phyloP scores from a whole-genome alignment of 2,113 vertebrate species.

The Centropus unirufus region DNA sequence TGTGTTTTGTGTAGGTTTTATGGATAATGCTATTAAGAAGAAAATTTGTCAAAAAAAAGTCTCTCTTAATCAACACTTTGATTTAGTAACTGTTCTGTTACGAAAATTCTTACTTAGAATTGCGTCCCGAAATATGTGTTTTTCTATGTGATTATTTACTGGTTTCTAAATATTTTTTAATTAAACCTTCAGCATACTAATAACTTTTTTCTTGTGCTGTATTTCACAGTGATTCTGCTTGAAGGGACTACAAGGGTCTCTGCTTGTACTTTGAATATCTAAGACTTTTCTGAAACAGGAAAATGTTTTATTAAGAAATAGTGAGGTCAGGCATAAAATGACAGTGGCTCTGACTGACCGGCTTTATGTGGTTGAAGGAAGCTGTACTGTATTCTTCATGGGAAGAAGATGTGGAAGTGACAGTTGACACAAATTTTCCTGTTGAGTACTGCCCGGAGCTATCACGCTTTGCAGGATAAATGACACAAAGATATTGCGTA shows the following conservation, averaged over 20 bases:
- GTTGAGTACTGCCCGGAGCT: not conserved
- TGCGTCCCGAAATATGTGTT: not conserved
- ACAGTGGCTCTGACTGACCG: not conserved
- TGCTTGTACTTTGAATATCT: not conserved
- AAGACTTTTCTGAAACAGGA: constrained; percentile 33
- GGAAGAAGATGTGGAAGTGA: not conserved
- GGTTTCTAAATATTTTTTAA: constrained; percentile 15
- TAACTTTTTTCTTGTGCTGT: not conserved
- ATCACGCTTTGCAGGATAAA: not conserved
- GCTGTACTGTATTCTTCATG: not conserved
- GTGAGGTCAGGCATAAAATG: not conserved
- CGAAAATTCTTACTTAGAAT: not conserved
- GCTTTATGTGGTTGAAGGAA: not conserved
- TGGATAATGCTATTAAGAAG: not conserved
- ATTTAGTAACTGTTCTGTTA: not conserved
- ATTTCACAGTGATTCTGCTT: not conserved
- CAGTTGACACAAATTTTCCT: not conserved
- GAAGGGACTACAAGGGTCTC: not conserved
- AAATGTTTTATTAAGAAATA: constrained; percentile 17
- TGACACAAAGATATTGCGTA: not conserved
- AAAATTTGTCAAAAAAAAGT: not conserved
- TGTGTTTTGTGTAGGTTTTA: not conserved
- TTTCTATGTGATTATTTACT: not conserved
- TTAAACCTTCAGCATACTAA: not conserved
- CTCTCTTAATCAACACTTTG: not conserved